A percentile compares a stretch with the other conserved stretches of the same genome.
phyloP scores from a whole-genome alignment of 2,888 invertebrate species.

The Cepaea hortensis region DNA sequence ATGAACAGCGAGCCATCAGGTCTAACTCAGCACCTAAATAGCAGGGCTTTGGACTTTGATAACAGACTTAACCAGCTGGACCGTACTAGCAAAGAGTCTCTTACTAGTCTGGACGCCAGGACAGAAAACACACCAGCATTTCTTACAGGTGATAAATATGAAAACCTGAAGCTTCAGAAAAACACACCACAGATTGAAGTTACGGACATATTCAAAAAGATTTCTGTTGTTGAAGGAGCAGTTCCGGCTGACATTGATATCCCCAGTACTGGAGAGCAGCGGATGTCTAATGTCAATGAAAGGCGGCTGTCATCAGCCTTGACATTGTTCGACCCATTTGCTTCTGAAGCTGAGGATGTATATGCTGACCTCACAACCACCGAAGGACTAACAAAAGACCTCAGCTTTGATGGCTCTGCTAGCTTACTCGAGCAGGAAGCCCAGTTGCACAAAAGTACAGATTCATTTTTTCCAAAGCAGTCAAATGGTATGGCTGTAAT shows the following conservation, averaged over 20 bases:
- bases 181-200: conserved; percentile 43
- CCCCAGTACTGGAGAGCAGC: conserved; percentile 66
- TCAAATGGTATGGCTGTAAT: conserved; percentile 27
- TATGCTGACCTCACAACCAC: conserved; percentile 5
- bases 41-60: background rate
- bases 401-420: background rate
- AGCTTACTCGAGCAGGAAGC: conserved; percentile 16
- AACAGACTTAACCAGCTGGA: background rate
- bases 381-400: conserved; percentile 16
- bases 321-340: conserved; percentile 63
- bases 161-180: background rate
- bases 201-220: conserved; percentile 38
- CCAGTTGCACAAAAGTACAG: background rate
- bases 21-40: background rate
- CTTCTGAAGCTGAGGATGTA: conserved; percentile 36
- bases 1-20: background rate
- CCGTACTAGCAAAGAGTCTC: conserved; percentile 1
- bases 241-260: conserved; percentile 47
- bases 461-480: conserved; percentile 26
- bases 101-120: background rate
- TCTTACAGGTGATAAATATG: background rate
- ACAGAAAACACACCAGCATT: background rate
- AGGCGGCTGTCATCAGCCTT: conserved; percentile 68
- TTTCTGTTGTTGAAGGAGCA: conserved; percentile 17
- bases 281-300: conserved; percentile 69